Percentiles rank a stretch among this genome's conserved stretches.
phyloP scores from a whole-genome alignment of 30 jellyfish, hydroid and myxozoan species.

The Turritopsis rubra region DNA sequence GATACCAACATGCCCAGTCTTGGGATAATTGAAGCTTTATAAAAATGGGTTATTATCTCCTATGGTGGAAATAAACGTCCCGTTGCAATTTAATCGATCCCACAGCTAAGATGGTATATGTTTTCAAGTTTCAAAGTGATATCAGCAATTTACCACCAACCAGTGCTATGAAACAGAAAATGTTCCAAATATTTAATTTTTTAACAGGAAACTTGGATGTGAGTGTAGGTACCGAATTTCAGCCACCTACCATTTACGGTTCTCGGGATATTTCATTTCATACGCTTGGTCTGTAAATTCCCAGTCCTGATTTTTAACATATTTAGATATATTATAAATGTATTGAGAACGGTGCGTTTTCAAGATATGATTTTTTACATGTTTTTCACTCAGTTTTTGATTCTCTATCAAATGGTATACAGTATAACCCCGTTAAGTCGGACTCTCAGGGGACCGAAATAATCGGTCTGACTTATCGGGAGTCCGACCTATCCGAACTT shows the following conservation, averaged over 20 bases:
- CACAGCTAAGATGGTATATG: neutral
- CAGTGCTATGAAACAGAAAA: too few relatives aligned
- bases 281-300: neutral
- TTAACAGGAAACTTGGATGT: neutral
- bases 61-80: neutral
- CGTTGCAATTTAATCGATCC: neutral
- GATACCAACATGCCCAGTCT: too few relatives aligned
- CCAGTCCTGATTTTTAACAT: neutral
- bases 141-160: neutral
- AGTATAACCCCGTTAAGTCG: too few relatives aligned
- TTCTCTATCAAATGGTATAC: too few relatives aligned
- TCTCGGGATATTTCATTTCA: neutral
- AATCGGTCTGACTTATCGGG: too few relatives aligned
- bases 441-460: too few relatives aligned
- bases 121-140: neutral
- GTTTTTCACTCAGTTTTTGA: too few relatives aligned
- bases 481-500: too few relatives aligned
- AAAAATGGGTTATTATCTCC: neutral
- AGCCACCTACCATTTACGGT: neutral
- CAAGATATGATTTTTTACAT: too few relatives aligned
- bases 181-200: too few relatives aligned
- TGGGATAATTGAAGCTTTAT: neutral
- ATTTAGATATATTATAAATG: neutral
- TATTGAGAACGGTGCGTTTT: neutral
- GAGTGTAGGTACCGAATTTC: neutral